Conservation (phyloP, 1,140 invertebrate genomes). For the Brachionus plicatilis region DNA sequence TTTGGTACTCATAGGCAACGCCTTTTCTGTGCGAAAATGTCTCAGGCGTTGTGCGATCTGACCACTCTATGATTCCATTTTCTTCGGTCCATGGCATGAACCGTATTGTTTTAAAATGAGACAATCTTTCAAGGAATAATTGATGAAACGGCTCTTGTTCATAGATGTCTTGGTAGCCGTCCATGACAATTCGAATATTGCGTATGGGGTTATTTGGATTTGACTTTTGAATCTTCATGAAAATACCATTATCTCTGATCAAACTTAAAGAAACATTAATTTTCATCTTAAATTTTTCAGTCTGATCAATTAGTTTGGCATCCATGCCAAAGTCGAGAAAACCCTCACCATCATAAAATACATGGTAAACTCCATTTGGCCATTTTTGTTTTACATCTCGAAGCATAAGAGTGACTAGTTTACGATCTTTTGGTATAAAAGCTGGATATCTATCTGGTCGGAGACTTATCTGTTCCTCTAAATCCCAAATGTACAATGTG, state of each 20-base stretch:
- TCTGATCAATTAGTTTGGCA: constrained; percentile 39
- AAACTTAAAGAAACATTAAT: constrained; percentile 41
- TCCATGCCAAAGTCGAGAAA: constrained; percentile 43
- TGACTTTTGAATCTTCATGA: constrained; percentile 42
- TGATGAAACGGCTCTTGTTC: constrained; percentile 46
- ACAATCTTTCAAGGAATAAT: constrained; percentile 44
- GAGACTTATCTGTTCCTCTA: constrained; percentile 41
- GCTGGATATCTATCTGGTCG: constrained; percentile 44
- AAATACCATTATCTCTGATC: constrained; percentile 42
- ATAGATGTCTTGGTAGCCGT: constrained; percentile 45
- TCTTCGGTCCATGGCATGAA: constrained; percentile 44
- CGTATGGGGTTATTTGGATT: constrained; percentile 45
- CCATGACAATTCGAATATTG: constrained; percentile 45
- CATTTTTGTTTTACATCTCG: constrained; percentile 38
- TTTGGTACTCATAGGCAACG: constrained; percentile 44
- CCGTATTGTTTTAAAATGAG: constrained; percentile 44
- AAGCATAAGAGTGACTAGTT: constrained; percentile 41
- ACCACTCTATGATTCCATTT: neutral
- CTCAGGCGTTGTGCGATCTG: neutral
- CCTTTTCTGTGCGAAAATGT: constrained; percentile 43
- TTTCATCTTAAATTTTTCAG: constrained; percentile 44
- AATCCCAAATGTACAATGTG: constrained; percentile 5
- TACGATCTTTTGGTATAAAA: constrained; percentile 40
- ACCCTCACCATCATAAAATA: constrained; percentile 47
- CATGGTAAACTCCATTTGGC: constrained; percentile 44